These are phyloP conservation scores for Antheraea mylitta DNA, from an alignment of 1,140 invertebrate genomes.

Conservation along the genomic window DNA sequence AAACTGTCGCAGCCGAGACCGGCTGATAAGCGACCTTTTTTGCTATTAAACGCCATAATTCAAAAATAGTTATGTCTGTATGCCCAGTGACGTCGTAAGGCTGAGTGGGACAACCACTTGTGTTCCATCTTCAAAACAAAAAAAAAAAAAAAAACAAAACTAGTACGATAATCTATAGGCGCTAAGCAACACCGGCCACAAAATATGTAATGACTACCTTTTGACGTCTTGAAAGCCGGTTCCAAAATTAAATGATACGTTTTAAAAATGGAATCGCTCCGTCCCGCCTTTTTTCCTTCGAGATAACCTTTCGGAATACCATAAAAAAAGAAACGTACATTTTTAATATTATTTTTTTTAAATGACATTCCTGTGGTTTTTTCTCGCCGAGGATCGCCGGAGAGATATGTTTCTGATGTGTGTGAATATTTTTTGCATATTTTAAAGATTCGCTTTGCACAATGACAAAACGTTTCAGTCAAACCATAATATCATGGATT, in stretches of 20 bases:
- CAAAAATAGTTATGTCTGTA: slow-evolving; percentile 4
- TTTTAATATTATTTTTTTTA: slow-evolving; percentile 62
- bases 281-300: slow-evolving; percentile 75
- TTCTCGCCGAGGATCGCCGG: slow-evolving; percentile 49
- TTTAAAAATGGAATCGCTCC: slow-evolving; percentile 78
- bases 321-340: slow-evolving; percentile 67
- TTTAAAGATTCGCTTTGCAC: background rate
- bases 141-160: slow-evolving; percentile 31
- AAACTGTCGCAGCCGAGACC: slow-evolving; percentile 17
- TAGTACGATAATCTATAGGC: slow-evolving; percentile 51
- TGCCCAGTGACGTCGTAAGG: background rate
- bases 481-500: slow-evolving; percentile 37
- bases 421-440: background rate
- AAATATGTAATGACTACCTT: slow-evolving; percentile 77
- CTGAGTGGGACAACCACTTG: background rate
- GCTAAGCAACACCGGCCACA: slow-evolving; percentile 57
- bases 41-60: background rate
- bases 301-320: slow-evolving; percentile 75
- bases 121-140: background rate
- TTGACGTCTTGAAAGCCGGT: slow-evolving; percentile 76
- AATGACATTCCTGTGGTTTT: slow-evolving; percentile 76
- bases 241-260: slow-evolving; percentile 78
- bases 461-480: background rate
- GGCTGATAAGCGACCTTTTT: slow-evolving; percentile 6
- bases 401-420: slow-evolving; percentile 17